Base-by-base conservation (phyloP, 2,888 invertebrate species). In the Hypomecis punctinalis region DNA sequence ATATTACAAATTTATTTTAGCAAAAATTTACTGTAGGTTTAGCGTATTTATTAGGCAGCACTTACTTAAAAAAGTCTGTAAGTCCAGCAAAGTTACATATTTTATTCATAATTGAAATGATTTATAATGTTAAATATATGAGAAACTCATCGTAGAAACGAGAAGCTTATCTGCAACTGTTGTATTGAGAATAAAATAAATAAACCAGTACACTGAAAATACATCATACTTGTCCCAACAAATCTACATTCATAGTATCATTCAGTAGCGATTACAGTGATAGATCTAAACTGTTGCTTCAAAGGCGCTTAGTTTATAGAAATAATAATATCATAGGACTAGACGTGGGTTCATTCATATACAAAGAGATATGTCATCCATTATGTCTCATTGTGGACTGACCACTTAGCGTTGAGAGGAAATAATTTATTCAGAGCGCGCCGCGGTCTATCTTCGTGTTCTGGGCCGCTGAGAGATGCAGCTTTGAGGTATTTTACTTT, bases 301-400 rank as follows among this genome's bases (percentile, higher is more conserved):
- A 89, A 88, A 88, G 80, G 73, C 69, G 63, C 68, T 66, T 74
- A 76, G 69, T 73, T 75, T 74, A 74, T 72, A 77, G 74, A 79
- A 83, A 82, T 82, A 71, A 67, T 69, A 84, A 82, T 82, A 82
- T 73, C 66, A 77, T 74, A 76, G 72, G 76, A 80, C 80, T 79
- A 79, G 72, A 80, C 76, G 71, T 75, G 76, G 74, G 75, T 85
- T 84, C 81, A 84, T 88, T 85, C 80, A 84, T 74, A 74, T 78
- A 84, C 83, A 88, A 89, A 87, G 85, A 84, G 81, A 86, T 84
- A 85, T 84, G 82, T 85, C 88, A 85, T 89, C 85, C 87, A 88
- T 89, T 89, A 86, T 83, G 79, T 82, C 79, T 85, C 81, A 84
- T 86, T 89, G 86, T 86, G 79, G 75, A 80, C 79, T 88, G 86